Conservation (phyloP, 1,140 invertebrate species). For the Leptoteleia sp. region DNA sequence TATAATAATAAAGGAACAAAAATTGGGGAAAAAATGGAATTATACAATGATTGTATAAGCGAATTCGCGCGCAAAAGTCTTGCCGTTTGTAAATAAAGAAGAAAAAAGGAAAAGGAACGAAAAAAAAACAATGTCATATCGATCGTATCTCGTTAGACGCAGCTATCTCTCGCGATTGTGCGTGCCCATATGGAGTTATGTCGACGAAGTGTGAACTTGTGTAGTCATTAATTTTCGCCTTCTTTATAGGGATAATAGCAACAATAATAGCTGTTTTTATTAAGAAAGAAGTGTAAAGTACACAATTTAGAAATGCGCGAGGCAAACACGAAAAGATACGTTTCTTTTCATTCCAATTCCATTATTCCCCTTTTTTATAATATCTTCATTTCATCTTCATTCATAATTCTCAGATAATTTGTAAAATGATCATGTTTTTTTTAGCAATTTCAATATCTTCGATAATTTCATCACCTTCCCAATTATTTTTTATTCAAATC, state of each 20-base stretch:
- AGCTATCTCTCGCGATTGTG: slow-evolving; percentile 54
- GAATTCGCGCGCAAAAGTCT: slow-evolving; percentile 33
- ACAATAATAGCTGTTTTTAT: slow-evolving; percentile 43
- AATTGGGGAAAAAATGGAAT: too few relatives aligned
- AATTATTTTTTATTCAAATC: too few relatives aligned
- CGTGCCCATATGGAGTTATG: slow-evolving; percentile 40
- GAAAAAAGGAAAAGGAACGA: too few relatives aligned
- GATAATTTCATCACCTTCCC: too few relatives aligned
- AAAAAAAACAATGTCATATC: slow-evolving; percentile 49
- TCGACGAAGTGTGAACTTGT: slow-evolving; percentile 50
- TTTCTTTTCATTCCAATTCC: too few relatives aligned
- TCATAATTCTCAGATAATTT: too few relatives aligned
- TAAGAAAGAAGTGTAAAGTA: slow-evolving; percentile 26
- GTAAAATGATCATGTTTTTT: too few relatives aligned
- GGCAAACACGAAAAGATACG: too few relatives aligned
- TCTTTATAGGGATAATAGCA: slow-evolving; percentile 39
- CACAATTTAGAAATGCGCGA: slow-evolving; percentile 6
- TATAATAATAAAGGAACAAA: too few relatives aligned
- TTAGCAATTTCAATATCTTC: too few relatives aligned
- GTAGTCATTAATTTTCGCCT: slow-evolving; percentile 39
- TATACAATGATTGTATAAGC: slow-evolving; percentile 26
- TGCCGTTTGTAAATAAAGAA: slow-evolving; percentile 32
- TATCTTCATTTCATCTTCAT: too few relatives aligned
- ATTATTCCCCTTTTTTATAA: too few relatives aligned
- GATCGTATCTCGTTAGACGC: slow-evolving; percentile 50